Evolutionary conservation across 35 echinoderm and acorn worm genomes (phyloP).

Genomic region (Amphiura filiformis): DNA sequence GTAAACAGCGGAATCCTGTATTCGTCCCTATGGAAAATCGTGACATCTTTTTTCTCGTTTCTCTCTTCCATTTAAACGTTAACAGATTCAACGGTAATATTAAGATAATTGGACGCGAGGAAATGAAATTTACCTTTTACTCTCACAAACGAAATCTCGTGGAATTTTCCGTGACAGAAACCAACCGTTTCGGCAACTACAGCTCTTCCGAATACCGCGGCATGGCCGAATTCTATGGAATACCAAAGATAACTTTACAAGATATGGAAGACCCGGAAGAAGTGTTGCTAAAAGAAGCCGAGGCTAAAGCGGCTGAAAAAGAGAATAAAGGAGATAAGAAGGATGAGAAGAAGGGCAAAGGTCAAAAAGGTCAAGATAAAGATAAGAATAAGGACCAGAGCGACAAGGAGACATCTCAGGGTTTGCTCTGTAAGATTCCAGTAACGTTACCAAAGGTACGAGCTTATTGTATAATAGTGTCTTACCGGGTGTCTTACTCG

Average conservation of each 20-base stretch:
- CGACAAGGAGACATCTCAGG: slow-evolving; percentile 1
- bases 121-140: slow-evolving; percentile 67
- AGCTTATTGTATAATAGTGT: too few species aligned
- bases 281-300: slow-evolving; percentile 69
- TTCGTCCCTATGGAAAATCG: too few species aligned
- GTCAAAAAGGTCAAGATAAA: slow-evolving; percentile 45
- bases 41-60: too few species aligned
- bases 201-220: slow-evolving; percentile 83
- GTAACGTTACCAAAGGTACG: slow-evolving; percentile 84
- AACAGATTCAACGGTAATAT: slow-evolving; percentile 86
- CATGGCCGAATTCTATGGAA: slow-evolving; percentile 87
- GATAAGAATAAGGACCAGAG: background rate
- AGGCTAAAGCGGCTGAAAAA: slow-evolving; percentile 83
- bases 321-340: slow-evolving; percentile 41
- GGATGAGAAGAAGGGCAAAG: slow-evolving; percentile 75
- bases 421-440: slow-evolving; percentile 76
- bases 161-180: slow-evolving; percentile 58
- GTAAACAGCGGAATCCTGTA: too few species aligned
- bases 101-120: slow-evolving; percentile 41
- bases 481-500: too few species aligned
- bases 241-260: slow-evolving; percentile 50
- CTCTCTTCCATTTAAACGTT: background rate
- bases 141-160: slow-evolving; percentile 61
- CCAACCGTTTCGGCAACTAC: slow-evolving; percentile 87
- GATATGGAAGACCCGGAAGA: slow-evolving; percentile 96